Evolutionary conservation across 2,797 vertebrate genomes (phyloP).

Genomic region (Cynodonichthys magdalenae): DNA sequence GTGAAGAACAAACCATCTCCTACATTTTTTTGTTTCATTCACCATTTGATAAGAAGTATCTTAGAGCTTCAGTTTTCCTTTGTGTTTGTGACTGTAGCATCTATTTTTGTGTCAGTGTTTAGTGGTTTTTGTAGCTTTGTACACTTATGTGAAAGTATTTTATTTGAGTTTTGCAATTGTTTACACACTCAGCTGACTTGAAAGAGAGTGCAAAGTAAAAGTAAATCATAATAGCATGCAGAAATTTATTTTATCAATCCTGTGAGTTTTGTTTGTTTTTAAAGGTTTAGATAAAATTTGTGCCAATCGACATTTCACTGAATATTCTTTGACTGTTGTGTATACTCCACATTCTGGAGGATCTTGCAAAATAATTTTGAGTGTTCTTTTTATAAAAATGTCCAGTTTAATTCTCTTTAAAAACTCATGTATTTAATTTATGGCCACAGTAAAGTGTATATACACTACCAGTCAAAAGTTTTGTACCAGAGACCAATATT

Average conservation of each 20-base stretch:
- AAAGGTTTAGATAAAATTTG: slow-evolving; percentile 15
- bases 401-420: not conserved
- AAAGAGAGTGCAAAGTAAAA: not conserved
- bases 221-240: slow-evolving; percentile 18
- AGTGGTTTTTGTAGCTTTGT: slow-evolving; percentile 13
- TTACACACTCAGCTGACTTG: not conserved
- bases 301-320: slow-evolving; percentile 14
- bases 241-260: not conserved
- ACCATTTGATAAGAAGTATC: slow-evolving; percentile 12
- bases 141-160: slow-evolving; percentile 13
- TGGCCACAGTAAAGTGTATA: not conserved
- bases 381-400: slow-evolving; percentile 25
- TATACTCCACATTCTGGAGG: slow-evolving; percentile 20
- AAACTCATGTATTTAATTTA: slow-evolving; percentile 5
- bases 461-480: not conserved
- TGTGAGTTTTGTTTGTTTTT: slow-evolving; percentile 11
- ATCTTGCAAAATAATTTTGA: slow-evolving; percentile 29
- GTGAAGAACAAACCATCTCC: slow-evolving; percentile 53
- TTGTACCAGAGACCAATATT: not conserved
- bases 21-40: slow-evolving; percentile 52
- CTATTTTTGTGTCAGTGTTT: slow-evolving; percentile 22
- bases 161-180: slow-evolving; percentile 4
- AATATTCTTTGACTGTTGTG: slow-evolving; percentile 20
- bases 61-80: slow-evolving; percentile 15
- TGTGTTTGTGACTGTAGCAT: slow-evolving; percentile 23